A percentile compares a stretch with the other conserved stretches of the same genome.
phyloP scores from a whole-genome alignment of 2,888 invertebrate species.

The Thymelicus sylvestris region DNA sequence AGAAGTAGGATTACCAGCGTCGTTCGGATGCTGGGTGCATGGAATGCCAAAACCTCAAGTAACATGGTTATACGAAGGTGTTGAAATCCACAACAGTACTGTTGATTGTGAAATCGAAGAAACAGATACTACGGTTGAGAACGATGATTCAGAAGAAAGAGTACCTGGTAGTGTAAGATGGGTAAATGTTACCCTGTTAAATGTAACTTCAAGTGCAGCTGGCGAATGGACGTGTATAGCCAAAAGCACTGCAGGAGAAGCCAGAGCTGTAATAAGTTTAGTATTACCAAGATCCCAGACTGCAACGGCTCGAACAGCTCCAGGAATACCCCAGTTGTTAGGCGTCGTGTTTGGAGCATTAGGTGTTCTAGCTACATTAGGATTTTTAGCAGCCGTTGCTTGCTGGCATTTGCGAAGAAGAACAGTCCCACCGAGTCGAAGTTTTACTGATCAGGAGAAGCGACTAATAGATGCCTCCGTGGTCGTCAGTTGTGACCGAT shows the following conservation, averaged over 20 bases:
- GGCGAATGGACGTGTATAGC: slow-evolving; percentile 94
- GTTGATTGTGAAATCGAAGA: slow-evolving; percentile 80
- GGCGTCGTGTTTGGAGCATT: slow-evolving; percentile 90
- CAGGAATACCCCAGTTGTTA: slow-evolving; percentile 89
- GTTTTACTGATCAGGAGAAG: slow-evolving; percentile 95
- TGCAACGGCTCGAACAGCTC: slow-evolving; percentile 90
- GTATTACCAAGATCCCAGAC: slow-evolving; percentile 86
- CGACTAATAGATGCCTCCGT: slow-evolving; percentile 92
- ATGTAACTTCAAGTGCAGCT: slow-evolving; percentile 92
- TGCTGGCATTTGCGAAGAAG: slow-evolving; percentile 89
- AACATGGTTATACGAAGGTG: slow-evolving; percentile 92
- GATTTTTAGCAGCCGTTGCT: slow-evolving; percentile 82
- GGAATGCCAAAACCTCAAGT: slow-evolving; percentile 94
- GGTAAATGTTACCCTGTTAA: slow-evolving; percentile 93
- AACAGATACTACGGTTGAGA: slow-evolving; percentile 70
- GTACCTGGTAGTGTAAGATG: slow-evolving; percentile 85
- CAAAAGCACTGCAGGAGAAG: slow-evolving; percentile 87
- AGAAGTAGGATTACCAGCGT: slow-evolving; percentile 92
- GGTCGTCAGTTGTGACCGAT: slow-evolving; percentile 86
- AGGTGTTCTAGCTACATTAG: slow-evolving; percentile 88
- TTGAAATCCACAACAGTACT: slow-evolving; percentile 74
- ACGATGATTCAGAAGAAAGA: slow-evolving; percentile 71
- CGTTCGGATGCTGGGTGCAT: slow-evolving; percentile 91
- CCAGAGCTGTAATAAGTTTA: slow-evolving; percentile 86
- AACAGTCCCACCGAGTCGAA: slow-evolving; percentile 87